phyloP scores from a whole-genome alignment of 1,140 invertebrate species.

The Cyphomyrmex costatus region DNA sequence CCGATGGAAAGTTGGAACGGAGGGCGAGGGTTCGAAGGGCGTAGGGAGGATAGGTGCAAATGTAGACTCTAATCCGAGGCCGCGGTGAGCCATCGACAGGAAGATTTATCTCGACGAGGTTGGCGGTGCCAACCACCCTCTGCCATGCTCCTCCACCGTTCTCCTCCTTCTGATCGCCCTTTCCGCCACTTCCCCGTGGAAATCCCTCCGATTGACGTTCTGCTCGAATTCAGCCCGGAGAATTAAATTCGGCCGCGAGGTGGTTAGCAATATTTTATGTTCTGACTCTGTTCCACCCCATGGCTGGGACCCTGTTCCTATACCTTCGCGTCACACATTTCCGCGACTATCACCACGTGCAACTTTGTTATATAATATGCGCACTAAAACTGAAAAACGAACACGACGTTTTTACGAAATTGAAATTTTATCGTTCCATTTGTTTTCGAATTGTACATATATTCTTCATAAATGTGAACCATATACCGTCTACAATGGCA shows the following conservation, averaged over 20 bases:
- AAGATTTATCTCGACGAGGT: constrained; percentile 81
- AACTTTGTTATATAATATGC: constrained; percentile 7
- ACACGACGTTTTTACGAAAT: background rate
- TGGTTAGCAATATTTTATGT: constrained; percentile 77
- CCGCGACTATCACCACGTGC: background rate
- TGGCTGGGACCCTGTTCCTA: background rate
- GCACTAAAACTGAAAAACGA: constrained; percentile 7
- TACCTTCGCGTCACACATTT: background rate
- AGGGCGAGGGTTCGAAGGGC: background rate
- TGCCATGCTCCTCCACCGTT: constrained; percentile 41
- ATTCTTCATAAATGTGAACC: background rate
- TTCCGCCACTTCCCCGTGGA: constrained; percentile 46
- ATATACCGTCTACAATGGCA: too few species aligned
- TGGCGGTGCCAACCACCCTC: constrained; percentile 58
- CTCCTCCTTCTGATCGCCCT: constrained; percentile 25
- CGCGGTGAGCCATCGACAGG: constrained; percentile 82
- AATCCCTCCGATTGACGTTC: constrained; percentile 69
- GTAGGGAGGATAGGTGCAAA: constrained; percentile 77
- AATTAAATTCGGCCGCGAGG: constrained; percentile 76
- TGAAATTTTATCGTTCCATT: constrained; percentile 36
- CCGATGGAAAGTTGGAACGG: constrained; percentile 44
- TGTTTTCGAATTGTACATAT: background rate
- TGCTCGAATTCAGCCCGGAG: constrained; percentile 67
- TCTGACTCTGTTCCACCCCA: constrained; percentile 49
- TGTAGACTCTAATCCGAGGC: constrained; percentile 82